Base-by-base conservation (phyloP, 2,113 vertebrate genomes). In the Xiphorhynchus elegans region DNA sequence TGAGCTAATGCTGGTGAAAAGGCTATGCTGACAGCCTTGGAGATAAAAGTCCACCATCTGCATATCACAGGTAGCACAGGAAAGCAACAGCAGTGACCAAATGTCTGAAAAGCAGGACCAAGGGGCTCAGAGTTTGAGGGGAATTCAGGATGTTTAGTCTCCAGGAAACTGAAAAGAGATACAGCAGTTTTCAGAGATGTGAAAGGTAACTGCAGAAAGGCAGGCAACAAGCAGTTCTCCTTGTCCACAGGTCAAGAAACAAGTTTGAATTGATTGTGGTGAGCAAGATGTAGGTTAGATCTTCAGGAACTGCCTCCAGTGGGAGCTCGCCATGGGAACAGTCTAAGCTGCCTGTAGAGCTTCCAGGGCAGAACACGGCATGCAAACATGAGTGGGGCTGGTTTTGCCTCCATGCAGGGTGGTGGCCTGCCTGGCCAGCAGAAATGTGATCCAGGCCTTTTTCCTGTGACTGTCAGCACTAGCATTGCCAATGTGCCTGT, bases 1-100 rank as follows among this genome's bases (percentile, higher is more conserved):
- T 79, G 40, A 95, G 76, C 81, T 68, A 81, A 92, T 58, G 40
- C 60, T 78, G 56, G 50, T 93, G 67, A 72, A 75, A 93, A 92
- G 31, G 1, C 76, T 37, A 31, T 11, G n/a, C 35, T 77, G 81
- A 63, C 63, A 84, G 67, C 47, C 52, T 73, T 47, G 55, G 50
- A 74, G 31, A 26, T 2, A 70, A 24, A 86, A 84, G 33, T 24
- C 56, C 21, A 74, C 44, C 31, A 52, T 70, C 56, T 70, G n/a
- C 72, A 81, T 17, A 55, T 33, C 40, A n/a, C 63, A 86, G 33
- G 88, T 59, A 89, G 62, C 24, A 42, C 14, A 31, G 37, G 25
- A 89, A 92, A 87, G 75, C 59, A 81, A 64, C 39, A 47, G 63
- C 0, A 0, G 28, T 55, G 67, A 80, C 46, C 33, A 77, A 70